phyloP scores from a whole-genome alignment of 1,140 invertebrate species.

The Diprion similis region DNA sequence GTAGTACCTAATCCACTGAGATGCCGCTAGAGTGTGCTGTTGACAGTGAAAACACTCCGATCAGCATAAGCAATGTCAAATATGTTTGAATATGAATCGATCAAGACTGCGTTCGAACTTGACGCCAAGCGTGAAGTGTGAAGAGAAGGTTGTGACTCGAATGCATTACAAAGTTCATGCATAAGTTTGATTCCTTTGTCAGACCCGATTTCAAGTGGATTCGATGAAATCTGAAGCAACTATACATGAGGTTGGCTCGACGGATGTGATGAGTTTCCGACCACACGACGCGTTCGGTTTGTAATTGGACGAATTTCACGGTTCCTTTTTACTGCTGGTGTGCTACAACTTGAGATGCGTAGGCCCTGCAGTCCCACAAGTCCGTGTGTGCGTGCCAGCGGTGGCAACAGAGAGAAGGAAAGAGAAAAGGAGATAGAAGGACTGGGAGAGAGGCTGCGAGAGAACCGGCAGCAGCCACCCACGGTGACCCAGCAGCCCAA shows the following conservation, averaged over 20 bases:
- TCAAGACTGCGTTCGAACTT: background rate
- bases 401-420: slow-evolving; percentile 12
- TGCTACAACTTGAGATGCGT: slow-evolving; percentile 10
- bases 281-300: slow-evolving; percentile 17
- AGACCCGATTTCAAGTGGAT: background rate
- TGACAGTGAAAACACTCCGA: no score
- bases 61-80: no score
- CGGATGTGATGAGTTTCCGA: slow-evolving; percentile 25
- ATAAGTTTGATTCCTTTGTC: no score
- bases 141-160: background rate
- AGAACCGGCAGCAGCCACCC: slow-evolving; percentile 46
- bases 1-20: no score
- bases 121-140: background rate
- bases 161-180: background rate
- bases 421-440: slow-evolving; percentile 13
- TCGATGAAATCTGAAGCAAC: slow-evolving; percentile 8
- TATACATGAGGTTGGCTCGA: slow-evolving; percentile 25
- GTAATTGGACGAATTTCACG: slow-evolving; percentile 43
- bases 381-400: background rate
- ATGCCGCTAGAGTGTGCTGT: no score
- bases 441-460: slow-evolving; percentile 18
- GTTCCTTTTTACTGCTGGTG: slow-evolving; percentile 23
- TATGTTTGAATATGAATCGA: background rate
- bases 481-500: slow-evolving; percentile 34
- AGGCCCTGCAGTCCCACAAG: slow-evolving; percentile 8